A percentile compares a stretch with the other conserved stretches of the same genome.
phyloP scores from a whole-genome alignment of 2,888 invertebrate species.

The Metacarcinus magister region DNA sequence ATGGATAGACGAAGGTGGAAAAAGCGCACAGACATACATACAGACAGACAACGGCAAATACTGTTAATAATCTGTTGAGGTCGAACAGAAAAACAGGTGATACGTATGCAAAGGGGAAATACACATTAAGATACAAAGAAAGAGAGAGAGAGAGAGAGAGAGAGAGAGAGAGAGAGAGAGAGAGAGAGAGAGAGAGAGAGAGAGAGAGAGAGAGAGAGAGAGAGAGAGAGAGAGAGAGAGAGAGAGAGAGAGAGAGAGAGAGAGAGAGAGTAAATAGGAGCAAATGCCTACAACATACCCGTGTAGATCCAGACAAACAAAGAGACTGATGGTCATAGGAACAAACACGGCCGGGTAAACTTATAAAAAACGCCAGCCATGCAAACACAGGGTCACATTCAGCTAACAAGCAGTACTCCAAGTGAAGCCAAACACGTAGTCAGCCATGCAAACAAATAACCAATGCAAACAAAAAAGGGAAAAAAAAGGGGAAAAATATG shows the following conservation, averaged over 20 bases:
- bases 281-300: background rate
- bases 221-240: slow-evolving; percentile 51
- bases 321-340: too few relatives aligned
- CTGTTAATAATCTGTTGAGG: background rate
- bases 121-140: too few relatives aligned
- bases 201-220: slow-evolving; percentile 37
- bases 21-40: background rate
- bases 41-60: background rate
- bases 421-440: background rate
- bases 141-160: too few relatives aligned
- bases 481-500: background rate
- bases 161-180: background rate
- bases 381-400: background rate
- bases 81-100: background rate
- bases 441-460: background rate
- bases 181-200: slow-evolving; percentile 57
- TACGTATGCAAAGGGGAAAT: too few relatives aligned
- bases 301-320: background rate
- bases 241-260: background rate
- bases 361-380: background rate
- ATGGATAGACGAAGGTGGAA: too few relatives aligned
- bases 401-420: background rate
- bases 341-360: background rate
- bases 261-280: slow-evolving; percentile 15
- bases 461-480: background rate